Base-by-base conservation (phyloP, 2,113 vertebrate species). In the Callaeas wilsoni region DNA sequence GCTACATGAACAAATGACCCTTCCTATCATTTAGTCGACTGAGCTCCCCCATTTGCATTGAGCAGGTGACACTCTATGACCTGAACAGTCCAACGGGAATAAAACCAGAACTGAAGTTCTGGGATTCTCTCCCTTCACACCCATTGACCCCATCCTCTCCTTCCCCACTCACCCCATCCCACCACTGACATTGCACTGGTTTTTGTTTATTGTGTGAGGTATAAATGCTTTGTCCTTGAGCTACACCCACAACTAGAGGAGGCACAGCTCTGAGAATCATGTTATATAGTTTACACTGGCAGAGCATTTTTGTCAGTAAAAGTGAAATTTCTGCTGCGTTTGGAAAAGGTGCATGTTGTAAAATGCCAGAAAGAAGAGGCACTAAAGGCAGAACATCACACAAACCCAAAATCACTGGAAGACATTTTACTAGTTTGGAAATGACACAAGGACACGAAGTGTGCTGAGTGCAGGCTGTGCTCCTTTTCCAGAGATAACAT, bases 81-180 rank as follows among this genome's bases (percentile, higher is more conserved):
- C 37, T 2, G 4, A 41, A 67, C 10, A 33, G 30, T 55, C 9
- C 42, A 49, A 16, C 1, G 4, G n/a, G 15, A 91, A 83, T 57
- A 70, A 11, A 3, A 46, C 1, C 21, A 71, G 29, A 75, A 42
- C 29, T 29, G 35, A 42, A 71, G 20, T 35, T 75, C 18, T 18
- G 53, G 57, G 19, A 16, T 9, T 39, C 47, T 39, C 39, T 63
- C 37, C 30, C 10, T 84, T 74, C 30, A 80, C 76, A 71, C 1
- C 23, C 75, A 63, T 0, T 55, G 39, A 60, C 10, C 8, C 22
- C 0, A 0, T 21, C 11, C 14, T 9, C 41, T 82, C 15, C 50
- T 23, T 75, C 19, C 32, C 32, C 16, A 12, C 33, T 55, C 49
- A 62, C 32, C 55, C 68, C 64, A 71, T 30, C 8, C 27, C 57